Evolutionary conservation across 2,888 invertebrate species (phyloP).

Genomic region (Drosophila mulleri): DNA sequence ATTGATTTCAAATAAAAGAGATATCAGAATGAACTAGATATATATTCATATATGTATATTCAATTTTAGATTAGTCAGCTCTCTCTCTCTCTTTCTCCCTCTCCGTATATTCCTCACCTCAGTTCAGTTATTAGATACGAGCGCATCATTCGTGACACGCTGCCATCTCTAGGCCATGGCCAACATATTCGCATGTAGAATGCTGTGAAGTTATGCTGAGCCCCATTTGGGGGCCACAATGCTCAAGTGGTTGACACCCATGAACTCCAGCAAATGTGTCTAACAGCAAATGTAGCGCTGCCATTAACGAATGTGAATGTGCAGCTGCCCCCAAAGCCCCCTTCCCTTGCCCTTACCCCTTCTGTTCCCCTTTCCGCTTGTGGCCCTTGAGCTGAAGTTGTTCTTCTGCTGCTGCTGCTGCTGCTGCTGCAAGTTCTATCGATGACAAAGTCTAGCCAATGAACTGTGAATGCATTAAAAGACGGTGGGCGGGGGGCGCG

Average conservation of each 20-base stretch:
- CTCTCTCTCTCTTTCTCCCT: too few relatives aligned
- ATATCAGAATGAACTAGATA: too few relatives aligned
- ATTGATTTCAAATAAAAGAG: too few relatives aligned
- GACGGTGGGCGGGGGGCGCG: neutral
- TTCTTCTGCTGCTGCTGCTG: neutral
- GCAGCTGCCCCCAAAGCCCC: neutral
- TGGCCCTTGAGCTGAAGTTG: neutral
- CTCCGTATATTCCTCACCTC: neutral
- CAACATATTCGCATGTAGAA: conserved; percentile 16
- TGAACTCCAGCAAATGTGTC: conserved; percentile 57
- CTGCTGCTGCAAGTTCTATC: conserved; percentile 15
- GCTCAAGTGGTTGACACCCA: conserved; percentile 69
- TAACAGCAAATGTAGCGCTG: conserved; percentile 56
- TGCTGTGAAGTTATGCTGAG: conserved; percentile 35
- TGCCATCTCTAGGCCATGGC: conserved; percentile 16
- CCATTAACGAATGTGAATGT: conserved; percentile 52
- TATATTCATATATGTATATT: too few relatives aligned
- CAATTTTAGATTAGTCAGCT: too few relatives aligned
- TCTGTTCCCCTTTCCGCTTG: too few relatives aligned
- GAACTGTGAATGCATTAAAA: conserved; percentile 54
- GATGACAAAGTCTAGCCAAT: conserved; percentile 62
- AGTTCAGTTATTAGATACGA: neutral
- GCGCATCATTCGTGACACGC: conserved; percentile 30
- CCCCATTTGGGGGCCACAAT: conserved; percentile 49
- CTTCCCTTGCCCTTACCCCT: too few relatives aligned